Conservation (phyloP, 1,140 invertebrate species). For the Oryctes rhinoceros region DNA sequence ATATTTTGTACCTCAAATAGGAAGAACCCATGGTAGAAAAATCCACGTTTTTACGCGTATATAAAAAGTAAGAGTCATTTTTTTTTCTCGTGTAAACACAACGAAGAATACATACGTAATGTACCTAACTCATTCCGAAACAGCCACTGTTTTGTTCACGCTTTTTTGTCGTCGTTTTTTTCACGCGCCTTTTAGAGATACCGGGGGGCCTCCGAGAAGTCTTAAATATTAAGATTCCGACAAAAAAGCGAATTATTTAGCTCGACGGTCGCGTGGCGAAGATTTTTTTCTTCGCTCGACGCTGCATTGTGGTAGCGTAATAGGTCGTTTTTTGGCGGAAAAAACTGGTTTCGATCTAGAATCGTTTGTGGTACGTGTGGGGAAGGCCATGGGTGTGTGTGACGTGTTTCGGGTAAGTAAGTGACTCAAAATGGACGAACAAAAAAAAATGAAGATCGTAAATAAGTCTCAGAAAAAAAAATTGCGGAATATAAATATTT, state of each 20-base stretch:
- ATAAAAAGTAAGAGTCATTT: conserved; percentile 1
- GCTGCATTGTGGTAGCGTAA: not conserved
- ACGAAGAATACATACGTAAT: not conserved
- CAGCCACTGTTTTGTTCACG: not conserved
- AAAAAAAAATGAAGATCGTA: too few relatives aligned
- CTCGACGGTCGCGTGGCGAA: not conserved
- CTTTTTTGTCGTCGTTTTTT: not conserved
- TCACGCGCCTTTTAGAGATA: too few relatives aligned
- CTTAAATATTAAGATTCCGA: conserved; percentile 7
- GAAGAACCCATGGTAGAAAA: too few relatives aligned
- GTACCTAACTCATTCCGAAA: not conserved
- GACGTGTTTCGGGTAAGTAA: too few relatives aligned
- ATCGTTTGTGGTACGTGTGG: too few relatives aligned
- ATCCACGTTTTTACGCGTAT: not conserved
- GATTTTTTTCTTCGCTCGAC: not conserved
- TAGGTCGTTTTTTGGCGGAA: not conserved
- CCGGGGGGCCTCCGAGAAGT: not conserved
- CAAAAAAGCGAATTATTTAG: conserved; percentile 20
- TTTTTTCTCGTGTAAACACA: not conserved
- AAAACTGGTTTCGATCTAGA: not conserved
- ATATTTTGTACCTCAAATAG: too few relatives aligned
- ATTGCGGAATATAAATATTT: too few relatives aligned
- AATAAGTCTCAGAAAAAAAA: too few relatives aligned
- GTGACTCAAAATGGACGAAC: too few relatives aligned
- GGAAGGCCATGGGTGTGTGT: too few relatives aligned